Evolutionary conservation across 2,888 invertebrate species (phyloP), one percentile per base, ranked within the genome.

Genomic region (Heliconius hortense): DNA sequence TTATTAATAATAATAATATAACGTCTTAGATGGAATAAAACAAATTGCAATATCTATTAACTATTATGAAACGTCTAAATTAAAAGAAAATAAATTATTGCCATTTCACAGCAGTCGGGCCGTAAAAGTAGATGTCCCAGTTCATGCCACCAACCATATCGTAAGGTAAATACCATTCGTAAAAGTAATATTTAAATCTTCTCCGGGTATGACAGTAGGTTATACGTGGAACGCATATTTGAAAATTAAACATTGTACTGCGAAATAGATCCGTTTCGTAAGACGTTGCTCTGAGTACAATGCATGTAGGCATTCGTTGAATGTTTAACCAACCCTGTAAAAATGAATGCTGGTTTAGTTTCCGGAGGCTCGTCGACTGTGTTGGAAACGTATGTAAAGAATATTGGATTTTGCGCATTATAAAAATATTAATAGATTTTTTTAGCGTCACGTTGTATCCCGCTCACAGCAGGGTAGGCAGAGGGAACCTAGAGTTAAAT

Each of bases 151-250:
- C 84, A 1, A 77, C 24, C 79, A 84, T 81, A 39, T 84, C 82
- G 0, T 60, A 1, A 0, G 90, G 88, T 21, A 88, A 72, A 68
- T 88, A 89, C 88, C 88, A 89, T 74, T 90, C 90, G 76, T 87
- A 91, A 69, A 85, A 90, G 74, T 78, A 85, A 67, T 89, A 87
- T 76, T 84, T 86, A 56, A 56, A 84, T 31, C 88, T 81, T 1
- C 69, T 78, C 31, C 84, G 80, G 1, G 86, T 77, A 76, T 89
- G 87, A 26, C 86, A 86, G 76, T 84, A 86, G 0, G 81, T 80
- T 24, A 91, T 87, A 0, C 90, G 85, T 0, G 89, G 88, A 0
- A 90, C 89, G 72, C 91, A 91, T 0, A 91, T 79, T 78, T 90
- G 90, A 77, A 90, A 90, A 24, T 82, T 82, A 77, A 82, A 89